These are phyloP conservation scores for Chondrilla cf. caribensis DNA, from an alignment of 37 sponge, comb jelly and placozoan genomes.

Conservation along the genomic window DNA sequence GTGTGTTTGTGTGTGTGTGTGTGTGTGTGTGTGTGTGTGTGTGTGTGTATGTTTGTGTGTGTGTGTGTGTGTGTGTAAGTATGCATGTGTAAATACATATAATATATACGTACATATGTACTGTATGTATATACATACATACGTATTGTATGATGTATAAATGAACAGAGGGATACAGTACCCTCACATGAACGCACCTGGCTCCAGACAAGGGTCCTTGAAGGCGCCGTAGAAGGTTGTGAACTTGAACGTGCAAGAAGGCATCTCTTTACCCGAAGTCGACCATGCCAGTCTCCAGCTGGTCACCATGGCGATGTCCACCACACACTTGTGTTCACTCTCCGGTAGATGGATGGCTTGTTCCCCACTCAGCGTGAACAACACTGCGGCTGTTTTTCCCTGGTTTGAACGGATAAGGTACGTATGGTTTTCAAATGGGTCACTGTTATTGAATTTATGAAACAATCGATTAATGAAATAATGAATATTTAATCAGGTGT, in stretches of 20 bases:
- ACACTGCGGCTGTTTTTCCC: not conserved
- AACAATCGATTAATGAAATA: too few species aligned
- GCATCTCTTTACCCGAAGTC: not conserved
- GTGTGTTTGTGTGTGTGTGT: too few species aligned
- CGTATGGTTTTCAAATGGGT: too few species aligned
- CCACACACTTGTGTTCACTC: conserved; percentile 30
- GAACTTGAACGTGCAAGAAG: conserved; percentile 12
- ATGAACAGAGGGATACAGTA: not conserved
- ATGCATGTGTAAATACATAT: not conserved
- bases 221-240: conserved; percentile 46
- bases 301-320: not conserved
- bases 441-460: too few species aligned
- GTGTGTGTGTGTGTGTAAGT: too few species aligned
- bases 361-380: conserved; percentile 15
- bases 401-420: too few species aligned
- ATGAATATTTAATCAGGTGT: too few species aligned
- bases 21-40: too few species aligned
- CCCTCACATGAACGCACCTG: conserved; percentile 3
- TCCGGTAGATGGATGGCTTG: not conserved
- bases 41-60: too few species aligned
- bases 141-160: not conserved
- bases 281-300: not conserved
- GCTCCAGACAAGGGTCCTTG: conserved; percentile 32
- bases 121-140: not conserved
- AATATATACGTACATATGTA: not conserved